Conservation (phyloP, 2,888 invertebrate genomes). For the Cylloceria caligata region DNA sequence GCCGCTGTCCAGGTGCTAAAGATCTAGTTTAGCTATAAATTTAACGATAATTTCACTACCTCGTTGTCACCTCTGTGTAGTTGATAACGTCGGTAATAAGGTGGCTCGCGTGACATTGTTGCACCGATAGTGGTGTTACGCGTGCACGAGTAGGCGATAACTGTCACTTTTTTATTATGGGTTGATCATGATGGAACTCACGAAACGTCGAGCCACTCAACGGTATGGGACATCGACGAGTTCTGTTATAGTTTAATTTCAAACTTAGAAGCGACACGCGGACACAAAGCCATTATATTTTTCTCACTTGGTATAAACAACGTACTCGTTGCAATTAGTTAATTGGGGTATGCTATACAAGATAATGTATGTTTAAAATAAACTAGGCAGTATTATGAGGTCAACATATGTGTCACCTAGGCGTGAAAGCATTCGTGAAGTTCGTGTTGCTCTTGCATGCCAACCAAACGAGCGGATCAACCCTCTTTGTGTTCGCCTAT, state of each 20-base stretch:
- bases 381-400: constrained; percentile 48
- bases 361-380: constrained; percentile 20
- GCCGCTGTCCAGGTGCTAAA: constrained; percentile 55
- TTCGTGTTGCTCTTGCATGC: constrained; percentile 32
- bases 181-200: constrained; percentile 39
- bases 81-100: background rate
- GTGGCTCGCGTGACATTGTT: constrained; percentile 54
- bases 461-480: constrained; percentile 70
- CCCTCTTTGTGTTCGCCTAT: background rate
- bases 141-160: constrained; percentile 49
- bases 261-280: background rate
- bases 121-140: constrained; percentile 36
- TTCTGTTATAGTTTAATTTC: constrained; percentile 31
- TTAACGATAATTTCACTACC: constrained; percentile 64
- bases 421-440: constrained; percentile 70
- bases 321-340: constrained; percentile 56
- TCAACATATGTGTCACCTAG: constrained; percentile 59
- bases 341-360: constrained; percentile 55
- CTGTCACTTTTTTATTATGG: constrained; percentile 58
- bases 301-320: constrained; percentile 47
- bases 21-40: constrained; percentile 59
- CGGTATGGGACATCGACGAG: constrained; percentile 32
- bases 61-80: constrained; percentile 17
- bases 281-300: constrained; percentile 14
- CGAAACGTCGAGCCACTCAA: constrained; percentile 69